These are phyloP conservation scores for Subacronicta megacephala DNA, from an alignment of 2,888 invertebrate genomes.

Conservation along the genomic window DNA sequence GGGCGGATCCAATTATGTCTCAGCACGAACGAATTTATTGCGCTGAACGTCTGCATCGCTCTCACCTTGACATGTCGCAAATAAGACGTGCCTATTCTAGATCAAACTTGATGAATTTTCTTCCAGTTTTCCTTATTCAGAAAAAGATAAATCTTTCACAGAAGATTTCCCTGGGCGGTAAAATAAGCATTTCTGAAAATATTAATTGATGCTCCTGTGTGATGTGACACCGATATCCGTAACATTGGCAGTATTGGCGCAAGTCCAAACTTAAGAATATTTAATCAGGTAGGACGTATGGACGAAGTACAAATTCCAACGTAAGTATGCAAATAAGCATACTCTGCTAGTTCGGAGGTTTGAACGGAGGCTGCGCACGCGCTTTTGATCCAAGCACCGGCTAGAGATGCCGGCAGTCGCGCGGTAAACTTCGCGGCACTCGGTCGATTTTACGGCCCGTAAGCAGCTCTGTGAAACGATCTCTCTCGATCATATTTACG, in stretches of 20 bases:
- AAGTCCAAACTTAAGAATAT: slow-evolving; percentile 47
- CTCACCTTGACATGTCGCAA: slow-evolving; percentile 69
- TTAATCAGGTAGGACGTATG: slow-evolving; percentile 52
- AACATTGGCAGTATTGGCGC: slow-evolving; percentile 45
- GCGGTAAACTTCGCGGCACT: slow-evolving; percentile 80
- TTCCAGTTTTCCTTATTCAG: slow-evolving; percentile 58
- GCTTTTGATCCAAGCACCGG: slow-evolving; percentile 70
- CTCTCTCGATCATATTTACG: slow-evolving; percentile 84
- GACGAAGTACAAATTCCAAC: slow-evolving; percentile 55
- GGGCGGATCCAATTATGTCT: slow-evolving; percentile 81
- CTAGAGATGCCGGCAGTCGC: slow-evolving; percentile 79
- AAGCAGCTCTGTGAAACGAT: slow-evolving; percentile 57
- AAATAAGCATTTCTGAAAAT: slow-evolving; percentile 11
- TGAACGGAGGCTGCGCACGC: slow-evolving; percentile 79
- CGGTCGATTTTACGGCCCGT: slow-evolving; percentile 68
- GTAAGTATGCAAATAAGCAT: slow-evolving; percentile 53
- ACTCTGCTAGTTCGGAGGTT: slow-evolving; percentile 64
- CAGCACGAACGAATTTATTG: slow-evolving; percentile 81
- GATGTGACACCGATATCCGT: slow-evolving; percentile 19
- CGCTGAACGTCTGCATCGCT: slow-evolving; percentile 63
- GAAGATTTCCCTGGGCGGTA: slow-evolving; percentile 12
- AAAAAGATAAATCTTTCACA: slow-evolving; percentile 8
- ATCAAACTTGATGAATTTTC: slow-evolving; percentile 65
- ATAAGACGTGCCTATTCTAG: slow-evolving; percentile 61
- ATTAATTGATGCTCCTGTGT: slow-evolving; percentile 10